Base-by-base conservation (phyloP, 2,797 vertebrate genomes). In the Coranthus polyacanthus region DNA sequence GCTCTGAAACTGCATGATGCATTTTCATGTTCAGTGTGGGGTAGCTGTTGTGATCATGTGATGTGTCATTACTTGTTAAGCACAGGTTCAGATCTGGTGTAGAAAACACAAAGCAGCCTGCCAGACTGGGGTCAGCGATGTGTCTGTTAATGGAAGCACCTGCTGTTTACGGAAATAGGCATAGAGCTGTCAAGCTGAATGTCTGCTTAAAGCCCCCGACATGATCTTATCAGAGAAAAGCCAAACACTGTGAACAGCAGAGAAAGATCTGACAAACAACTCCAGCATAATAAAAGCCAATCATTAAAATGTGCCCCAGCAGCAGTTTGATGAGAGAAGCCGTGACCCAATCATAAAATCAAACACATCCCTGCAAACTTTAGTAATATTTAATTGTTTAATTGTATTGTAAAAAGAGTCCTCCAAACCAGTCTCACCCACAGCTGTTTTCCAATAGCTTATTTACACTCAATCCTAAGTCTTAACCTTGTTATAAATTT, bases 81-180 rank as follows among this genome's bases (percentile, higher is more conserved):
- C 53, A 42, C 18, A 49, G 62, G 42, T 76, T 87, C 52, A 64
- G 52, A 63, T 85, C 65, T 81, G 22, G 34, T 51, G 12, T 39
- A 29, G 37, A 64, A 83, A 81, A 85, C 80, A 90, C 44, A 84
- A 77, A 78, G 70, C 81, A 70, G 68, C 41, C 41, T 66, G 72
- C 56, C 57, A 70, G 81, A 54, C 62, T 8, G 17, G 15, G 45
- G 55, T 58, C 59, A 63, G 53, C 42, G 62, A 64, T 45, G 70
- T 21, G 64, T 61, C 41, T 62, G 83, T 71, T 69, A 80, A 84
- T 38, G 71, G 75, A 79, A 58, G 63, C 92, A 93, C 88, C 93
- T 93, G 93, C 75, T 91, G 84, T 90, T 92, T 92, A 86, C 2
- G 59, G 80, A 89, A 90, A 89, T 61, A 82, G 68, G 58, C 58